Percentiles rank a stretch among this genome's conserved stretches.
Evolutionary conservation across 2,113 vertebrate species (phyloP).

Genomic region (Mola mola): DNA sequence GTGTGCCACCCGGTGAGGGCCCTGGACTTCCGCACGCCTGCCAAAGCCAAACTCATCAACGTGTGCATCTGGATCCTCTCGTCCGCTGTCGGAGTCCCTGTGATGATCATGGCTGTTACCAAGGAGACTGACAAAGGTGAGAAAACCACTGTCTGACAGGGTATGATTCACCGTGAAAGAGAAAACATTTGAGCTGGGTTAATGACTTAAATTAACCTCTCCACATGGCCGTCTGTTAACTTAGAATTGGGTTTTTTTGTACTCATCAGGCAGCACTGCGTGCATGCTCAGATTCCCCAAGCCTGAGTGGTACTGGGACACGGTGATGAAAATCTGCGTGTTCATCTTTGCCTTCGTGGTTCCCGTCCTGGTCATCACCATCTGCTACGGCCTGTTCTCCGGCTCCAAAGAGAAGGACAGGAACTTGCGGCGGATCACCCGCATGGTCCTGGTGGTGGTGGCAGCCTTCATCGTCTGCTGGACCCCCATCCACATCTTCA

Average conservation of each 20-base stretch:
- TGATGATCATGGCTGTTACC: conserved; percentile 93
- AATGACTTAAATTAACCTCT: conserved; percentile 43
- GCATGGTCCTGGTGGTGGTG: conserved; percentile 97
- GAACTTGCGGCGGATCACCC: conserved; percentile 92
- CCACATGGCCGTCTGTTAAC: conserved; percentile 25
- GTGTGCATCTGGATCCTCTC: conserved; percentile 96
- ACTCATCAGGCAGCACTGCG: conserved; percentile 78
- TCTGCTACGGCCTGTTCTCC: conserved; percentile 94
- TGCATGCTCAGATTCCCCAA: conserved; percentile 90
- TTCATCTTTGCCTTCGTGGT: conserved; percentile 96
- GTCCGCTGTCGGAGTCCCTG: conserved; percentile 90
- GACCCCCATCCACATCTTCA: conserved; percentile 98
- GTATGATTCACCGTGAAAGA: conserved; percentile 2
- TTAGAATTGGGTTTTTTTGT: conserved; percentile 45
- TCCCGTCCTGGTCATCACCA: conserved; percentile 93
- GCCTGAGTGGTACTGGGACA: conserved; percentile 93
- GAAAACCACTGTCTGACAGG: conserved; percentile 37
- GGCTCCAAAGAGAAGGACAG: conserved; percentile 97
- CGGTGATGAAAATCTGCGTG: conserved; percentile 92
- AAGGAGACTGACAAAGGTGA: conserved; percentile 84
- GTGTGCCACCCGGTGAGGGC: conserved; percentile 95
- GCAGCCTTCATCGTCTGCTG: conserved; percentile 97
- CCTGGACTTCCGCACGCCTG: conserved; percentile 91
- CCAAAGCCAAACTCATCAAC: conserved; percentile 96
- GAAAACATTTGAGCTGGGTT: conserved; percentile 38